Evolutionary conservation across 2,113 vertebrate species (phyloP).

Genomic region (Morone saxatilis): DNA sequence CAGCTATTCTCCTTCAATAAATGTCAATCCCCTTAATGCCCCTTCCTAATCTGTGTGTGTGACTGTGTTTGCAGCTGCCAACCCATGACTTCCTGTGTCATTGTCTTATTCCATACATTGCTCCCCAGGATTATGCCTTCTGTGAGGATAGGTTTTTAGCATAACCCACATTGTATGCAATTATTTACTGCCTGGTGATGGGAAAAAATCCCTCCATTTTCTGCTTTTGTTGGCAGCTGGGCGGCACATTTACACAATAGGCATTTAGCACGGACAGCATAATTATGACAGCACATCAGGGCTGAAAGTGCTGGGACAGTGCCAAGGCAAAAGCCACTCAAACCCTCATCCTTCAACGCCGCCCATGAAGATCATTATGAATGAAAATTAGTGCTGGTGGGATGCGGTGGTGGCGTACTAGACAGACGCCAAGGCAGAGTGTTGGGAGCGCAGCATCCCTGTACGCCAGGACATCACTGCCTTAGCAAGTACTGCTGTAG

Average conservation of each 20-base stretch:
- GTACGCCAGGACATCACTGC: background rate
- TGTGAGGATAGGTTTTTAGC: conserved; percentile 63
- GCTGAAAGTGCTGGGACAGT: conserved; percentile 71
- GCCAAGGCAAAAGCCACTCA: conserved; percentile 68
- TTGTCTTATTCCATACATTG: conserved; percentile 73
- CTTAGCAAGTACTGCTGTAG: conserved; percentile 7
- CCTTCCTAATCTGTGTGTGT: conserved; percentile 44
- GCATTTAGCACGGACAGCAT: conserved; percentile 78
- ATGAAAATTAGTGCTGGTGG: conserved; percentile 73
- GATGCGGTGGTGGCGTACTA: conserved; percentile 21
- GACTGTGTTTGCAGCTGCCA: conserved; percentile 36
- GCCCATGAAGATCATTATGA: conserved; percentile 79
- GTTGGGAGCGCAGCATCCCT: background rate
- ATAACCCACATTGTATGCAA: conserved; percentile 69
- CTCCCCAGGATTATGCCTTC: conserved; percentile 63
- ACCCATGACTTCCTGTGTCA: conserved; percentile 39
- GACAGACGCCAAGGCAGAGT: conserved; percentile 38
- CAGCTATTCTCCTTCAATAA: conserved; percentile 21
- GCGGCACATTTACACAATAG: conserved; percentile 75
- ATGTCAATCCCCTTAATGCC: conserved; percentile 22
- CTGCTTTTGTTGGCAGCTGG: conserved; percentile 74
- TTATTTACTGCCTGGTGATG: conserved; percentile 72
- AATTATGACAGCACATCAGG: conserved; percentile 77
- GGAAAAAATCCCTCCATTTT: conserved; percentile 73
- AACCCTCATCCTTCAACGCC: conserved; percentile 74